phyloP scores from a whole-genome alignment of 2,888 invertebrate species.

The Ephialtes manifestator region DNA sequence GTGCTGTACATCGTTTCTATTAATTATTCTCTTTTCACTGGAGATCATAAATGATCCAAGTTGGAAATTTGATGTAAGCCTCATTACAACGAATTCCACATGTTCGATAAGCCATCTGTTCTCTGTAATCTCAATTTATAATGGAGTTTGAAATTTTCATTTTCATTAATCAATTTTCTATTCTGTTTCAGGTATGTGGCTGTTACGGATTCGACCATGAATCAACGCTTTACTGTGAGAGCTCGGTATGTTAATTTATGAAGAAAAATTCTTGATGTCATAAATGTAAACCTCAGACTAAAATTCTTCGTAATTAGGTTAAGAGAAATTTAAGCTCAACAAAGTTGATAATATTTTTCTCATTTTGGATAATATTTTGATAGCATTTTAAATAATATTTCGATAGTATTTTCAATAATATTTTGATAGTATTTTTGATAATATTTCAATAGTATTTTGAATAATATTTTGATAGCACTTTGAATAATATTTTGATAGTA shows the following conservation, averaged over 20 bases:
- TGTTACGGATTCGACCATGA: neutral
- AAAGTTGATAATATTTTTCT: too few species aligned
- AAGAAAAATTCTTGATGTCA: neutral
- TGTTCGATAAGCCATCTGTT: neutral
- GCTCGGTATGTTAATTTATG: neutral
- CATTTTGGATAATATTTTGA: neutral
- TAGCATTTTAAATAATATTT: too few species aligned
- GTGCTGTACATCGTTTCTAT: neutral
- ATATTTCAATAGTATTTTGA: too few species aligned
- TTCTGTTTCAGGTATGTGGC: slow-evolving; percentile 15
- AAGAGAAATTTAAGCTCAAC: too few species aligned
- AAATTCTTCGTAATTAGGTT: neutral
- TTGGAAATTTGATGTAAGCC: neutral
- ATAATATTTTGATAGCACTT: too few species aligned
- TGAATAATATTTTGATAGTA: neutral
- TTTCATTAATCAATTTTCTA: neutral
- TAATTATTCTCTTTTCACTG: neutral
- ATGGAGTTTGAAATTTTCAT: neutral
- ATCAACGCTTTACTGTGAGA: too few species aligned
- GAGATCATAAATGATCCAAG: neutral
- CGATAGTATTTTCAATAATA: neutral
- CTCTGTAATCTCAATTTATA: neutral
- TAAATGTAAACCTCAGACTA: neutral
- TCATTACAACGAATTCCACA: neutral
- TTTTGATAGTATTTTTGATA: too few species aligned